Evolutionary conservation across 2,888 invertebrate genomes (phyloP).

Genomic region (Mesochorus sp.): DNA sequence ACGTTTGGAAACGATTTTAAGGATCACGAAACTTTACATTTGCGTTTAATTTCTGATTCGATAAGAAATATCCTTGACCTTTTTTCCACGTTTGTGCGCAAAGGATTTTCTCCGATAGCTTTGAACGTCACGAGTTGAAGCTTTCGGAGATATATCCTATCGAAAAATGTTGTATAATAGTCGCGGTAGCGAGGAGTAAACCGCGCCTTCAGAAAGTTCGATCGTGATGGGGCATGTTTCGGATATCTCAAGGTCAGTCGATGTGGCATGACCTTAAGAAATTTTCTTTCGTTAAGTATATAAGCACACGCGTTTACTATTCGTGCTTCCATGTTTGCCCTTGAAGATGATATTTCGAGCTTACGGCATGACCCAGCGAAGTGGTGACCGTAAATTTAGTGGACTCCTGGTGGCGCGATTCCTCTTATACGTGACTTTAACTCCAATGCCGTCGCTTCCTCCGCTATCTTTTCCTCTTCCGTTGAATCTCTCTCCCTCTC

Average conservation of each 20-base stretch:
- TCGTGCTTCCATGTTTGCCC: neutral
- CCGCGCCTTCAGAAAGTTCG: neutral
- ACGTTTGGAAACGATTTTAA: too few relatives aligned
- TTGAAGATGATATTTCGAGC: conserved; percentile 35
- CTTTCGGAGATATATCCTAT: too few relatives aligned
- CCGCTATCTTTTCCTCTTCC: neutral
- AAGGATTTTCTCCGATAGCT: too few relatives aligned
- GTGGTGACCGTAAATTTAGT: conserved; percentile 40
- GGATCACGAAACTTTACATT: too few relatives aligned
- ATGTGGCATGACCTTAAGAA: neutral
- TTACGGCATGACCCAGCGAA: conserved; percentile 23
- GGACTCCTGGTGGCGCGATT: conserved; percentile 19
- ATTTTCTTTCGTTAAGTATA: neutral
- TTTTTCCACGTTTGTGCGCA: too few relatives aligned
- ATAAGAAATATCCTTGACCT: too few relatives aligned
- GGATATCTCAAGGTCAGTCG: conserved; percentile 14
- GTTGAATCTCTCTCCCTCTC: neutral
- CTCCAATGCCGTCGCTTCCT: neutral
- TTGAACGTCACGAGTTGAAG: too few relatives aligned
- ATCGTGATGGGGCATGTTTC: neutral
- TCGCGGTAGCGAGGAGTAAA: too few relatives aligned
- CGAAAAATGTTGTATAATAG: too few relatives aligned
- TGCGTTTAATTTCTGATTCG: too few relatives aligned
- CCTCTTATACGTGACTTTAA: neutral
- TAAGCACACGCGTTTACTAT: neutral